Evolutionary conservation across 2,888 invertebrate species (phyloP).

Genomic region (Rutpela maculata): DNA sequence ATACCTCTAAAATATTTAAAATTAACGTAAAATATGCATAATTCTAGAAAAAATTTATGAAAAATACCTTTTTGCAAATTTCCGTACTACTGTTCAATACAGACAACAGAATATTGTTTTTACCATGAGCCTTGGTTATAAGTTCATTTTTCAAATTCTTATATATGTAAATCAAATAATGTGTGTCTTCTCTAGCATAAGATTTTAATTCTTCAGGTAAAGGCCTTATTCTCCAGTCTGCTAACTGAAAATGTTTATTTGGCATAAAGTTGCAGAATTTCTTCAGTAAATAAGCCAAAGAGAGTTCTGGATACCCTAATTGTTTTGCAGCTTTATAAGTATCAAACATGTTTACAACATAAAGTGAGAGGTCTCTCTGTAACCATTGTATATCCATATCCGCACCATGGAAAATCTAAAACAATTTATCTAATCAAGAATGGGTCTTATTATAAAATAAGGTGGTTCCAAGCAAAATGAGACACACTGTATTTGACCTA

Average conservation of each 20-base stretch:
- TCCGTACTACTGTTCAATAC: conserved; percentile 86
- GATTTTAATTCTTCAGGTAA: conserved; percentile 85
- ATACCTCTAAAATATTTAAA: conserved; percentile 79
- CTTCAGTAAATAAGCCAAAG: conserved; percentile 86
- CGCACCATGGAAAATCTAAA: conserved; percentile 91
- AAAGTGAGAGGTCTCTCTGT: conserved; percentile 95
- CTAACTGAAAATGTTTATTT: conserved; percentile 94
- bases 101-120: conserved; percentile 79
- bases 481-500: too few relatives aligned
- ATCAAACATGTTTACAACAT: conserved; percentile 98
- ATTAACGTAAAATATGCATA: conserved; percentile 13
- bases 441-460: neutral
- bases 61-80: conserved; percentile 81
- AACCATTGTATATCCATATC: conserved; percentile 93
- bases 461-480: too few relatives aligned
- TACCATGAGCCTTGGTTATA: conserved; percentile 79
- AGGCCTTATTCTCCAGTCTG: conserved; percentile 96
- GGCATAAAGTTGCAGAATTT: conserved; percentile 86
- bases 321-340: conserved; percentile 91
- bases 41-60: neutral
- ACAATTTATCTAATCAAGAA: conserved; percentile 48
- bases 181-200: conserved; percentile 96
- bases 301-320: conserved; percentile 82
- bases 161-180: conserved; percentile 94
- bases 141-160: conserved; percentile 86